Percentiles rank a stretch among this genome's conserved stretches.
These are phyloP conservation scores for Mactra quadrangularis DNA, from an alignment of 1,140 invertebrate species.

Conservation along the genomic window DNA sequence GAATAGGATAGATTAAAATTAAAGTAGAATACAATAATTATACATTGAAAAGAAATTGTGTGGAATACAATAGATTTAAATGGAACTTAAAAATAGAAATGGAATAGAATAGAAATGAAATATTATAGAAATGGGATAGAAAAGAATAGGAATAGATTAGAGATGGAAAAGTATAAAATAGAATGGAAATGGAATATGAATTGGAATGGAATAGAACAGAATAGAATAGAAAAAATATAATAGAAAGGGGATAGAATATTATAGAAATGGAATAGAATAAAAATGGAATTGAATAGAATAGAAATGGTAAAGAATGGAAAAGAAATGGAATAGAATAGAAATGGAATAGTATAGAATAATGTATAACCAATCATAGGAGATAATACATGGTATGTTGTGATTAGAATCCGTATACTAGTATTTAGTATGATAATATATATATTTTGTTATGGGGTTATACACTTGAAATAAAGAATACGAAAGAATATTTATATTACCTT, in stretches of 20 bases:
- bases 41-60: too few relatives aligned
- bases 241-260: background rate
- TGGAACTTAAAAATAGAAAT: too few relatives aligned
- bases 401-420: background rate
- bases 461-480: background rate
- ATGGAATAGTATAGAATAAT: background rate
- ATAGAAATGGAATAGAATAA: background rate
- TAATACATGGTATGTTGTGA: background rate
- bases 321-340: background rate
- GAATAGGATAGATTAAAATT: too few relatives aligned
- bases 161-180: too few relatives aligned
- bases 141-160: too few relatives aligned
- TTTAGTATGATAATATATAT: background rate
- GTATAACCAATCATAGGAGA: background rate
- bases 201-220: too few relatives aligned
- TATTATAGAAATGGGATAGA: background rate
- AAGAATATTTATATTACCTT: background rate
- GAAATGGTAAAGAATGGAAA: background rate
- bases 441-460: background rate
- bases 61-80: too few relatives aligned
- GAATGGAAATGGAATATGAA: too few relatives aligned
- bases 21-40: too few relatives aligned
- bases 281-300: background rate
- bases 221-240: too few relatives aligned
- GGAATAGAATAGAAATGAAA: background rate